Base-by-base conservation (phyloP, 2,797 vertebrate species). In the Rhinophrynus dorsalis region DNA sequence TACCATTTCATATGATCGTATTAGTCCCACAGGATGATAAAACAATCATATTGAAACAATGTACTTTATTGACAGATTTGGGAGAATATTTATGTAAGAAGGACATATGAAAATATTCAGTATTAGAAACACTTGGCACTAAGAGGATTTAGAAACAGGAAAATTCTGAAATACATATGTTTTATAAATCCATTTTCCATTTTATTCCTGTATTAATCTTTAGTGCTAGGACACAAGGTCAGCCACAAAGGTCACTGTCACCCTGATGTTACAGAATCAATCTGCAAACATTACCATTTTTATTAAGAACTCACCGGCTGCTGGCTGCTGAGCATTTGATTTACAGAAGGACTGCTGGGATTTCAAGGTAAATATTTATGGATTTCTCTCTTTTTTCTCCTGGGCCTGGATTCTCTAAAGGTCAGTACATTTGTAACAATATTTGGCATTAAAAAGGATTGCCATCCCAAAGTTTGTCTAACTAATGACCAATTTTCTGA, bases 271-370 rank as follows among this genome's bases (percentile, higher is more conserved):
- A 60, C 38, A 54, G 38, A 73, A 66, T 66, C 70, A 73, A 60
- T 73, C 70, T 73, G 47, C 55, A 73, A 67, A 73, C 44, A 73
- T 73, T 73, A 66, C 70, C 70, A 73, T 73, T 73, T 73, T 66
- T 73, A 59, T 73, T 52, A 60, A 60, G 38, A 59, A 37, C 29
- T 54, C 45, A 24, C 47, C 3, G 38, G 32, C 70, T 60, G 70
- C 54, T 42, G 69, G 30, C 54, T 51, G 26, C 70, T 38, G 62
- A 52, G 42, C 55, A 55, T 67, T 60, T 66, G 33, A 66, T 73
- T 67, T 73, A 66, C 62, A 59, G 62, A 54, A 12, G 37, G 26
- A 38, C 33, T 30, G 54, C 45, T 51, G 26, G 3, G 33, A 32
- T 26, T 10, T 26, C 40, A 58, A 72, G 54, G 62, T 66, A 67